Percentiles rank a stretch among this genome's conserved stretches.
Evolutionary conservation across 2,888 invertebrate species (phyloP).

Genomic region (Cosmia pyralina): DNA sequence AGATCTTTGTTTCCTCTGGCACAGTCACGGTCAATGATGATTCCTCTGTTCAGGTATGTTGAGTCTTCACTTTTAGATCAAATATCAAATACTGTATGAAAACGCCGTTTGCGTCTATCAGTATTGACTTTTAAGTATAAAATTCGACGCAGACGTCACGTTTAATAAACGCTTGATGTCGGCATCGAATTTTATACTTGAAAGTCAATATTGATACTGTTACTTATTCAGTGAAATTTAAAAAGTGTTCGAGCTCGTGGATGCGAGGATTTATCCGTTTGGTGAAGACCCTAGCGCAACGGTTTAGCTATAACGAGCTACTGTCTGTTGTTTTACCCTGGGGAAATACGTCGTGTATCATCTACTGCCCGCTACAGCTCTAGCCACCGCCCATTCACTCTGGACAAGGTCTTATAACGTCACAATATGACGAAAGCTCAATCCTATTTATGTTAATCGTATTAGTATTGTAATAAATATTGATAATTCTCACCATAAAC

Average conservation of each 20-base stretch:
- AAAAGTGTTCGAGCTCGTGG: too few relatives aligned
- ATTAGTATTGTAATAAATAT: not conserved
- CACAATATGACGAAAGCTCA: not conserved
- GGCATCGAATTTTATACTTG: too few relatives aligned
- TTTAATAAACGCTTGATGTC: too few relatives aligned
- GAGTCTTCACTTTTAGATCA: not conserved
- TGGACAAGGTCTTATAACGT: not conserved
- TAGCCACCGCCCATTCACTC: not conserved
- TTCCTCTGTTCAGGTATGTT: slow-evolving; percentile 95
- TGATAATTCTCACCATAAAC: not conserved
- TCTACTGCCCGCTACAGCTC: not conserved
- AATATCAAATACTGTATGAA: too few relatives aligned
- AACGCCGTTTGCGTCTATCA: too few relatives aligned
- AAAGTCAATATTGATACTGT: too few relatives aligned
- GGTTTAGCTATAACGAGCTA: not conserved
- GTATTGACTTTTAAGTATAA: too few relatives aligned
- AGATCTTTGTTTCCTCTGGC: slow-evolving; percentile 99
- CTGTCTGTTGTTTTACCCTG: not conserved
- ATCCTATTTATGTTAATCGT: not conserved
- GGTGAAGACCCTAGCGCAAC: too few relatives aligned
- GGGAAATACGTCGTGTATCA: not conserved
- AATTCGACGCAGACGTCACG: too few relatives aligned
- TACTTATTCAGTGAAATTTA: too few relatives aligned
- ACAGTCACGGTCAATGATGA: slow-evolving; percentile 98
- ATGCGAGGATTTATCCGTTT: too few relatives aligned